Percentiles rank a stretch among this genome's conserved stretches.
These are phyloP conservation scores for Stomorhina lunata DNA, from an alignment of 2,888 invertebrate genomes.

Conservation along the genomic window DNA sequence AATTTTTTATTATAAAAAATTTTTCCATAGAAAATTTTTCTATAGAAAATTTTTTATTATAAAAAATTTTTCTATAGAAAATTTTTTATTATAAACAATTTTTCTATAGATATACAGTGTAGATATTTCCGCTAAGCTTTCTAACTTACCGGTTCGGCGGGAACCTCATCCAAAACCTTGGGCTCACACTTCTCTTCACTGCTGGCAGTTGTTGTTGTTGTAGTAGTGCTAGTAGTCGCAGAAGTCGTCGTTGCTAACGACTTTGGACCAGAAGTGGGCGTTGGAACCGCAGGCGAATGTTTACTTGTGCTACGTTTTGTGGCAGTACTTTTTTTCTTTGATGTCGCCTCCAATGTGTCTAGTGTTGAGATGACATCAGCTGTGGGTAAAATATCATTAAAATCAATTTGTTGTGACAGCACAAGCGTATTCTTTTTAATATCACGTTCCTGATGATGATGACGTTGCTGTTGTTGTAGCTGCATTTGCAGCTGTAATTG, in stretches of 20 bases:
- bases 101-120: no score
- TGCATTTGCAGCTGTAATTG: constrained; percentile 28
- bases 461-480: constrained; percentile 41
- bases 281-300: constrained; percentile 56
- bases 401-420: constrained; percentile 65
- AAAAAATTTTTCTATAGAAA: no score
- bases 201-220: constrained; percentile 56
- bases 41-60: no score
- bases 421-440: constrained; percentile 32
- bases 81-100: no score
- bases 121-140: no score
- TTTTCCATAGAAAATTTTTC: no score
- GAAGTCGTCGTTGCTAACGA: constrained; percentile 51
- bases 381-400: constrained; percentile 71
- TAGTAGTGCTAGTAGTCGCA: constrained; percentile 44
- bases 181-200: constrained; percentile 77
- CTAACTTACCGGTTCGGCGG: constrained; percentile 78
- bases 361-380: constrained; percentile 69
- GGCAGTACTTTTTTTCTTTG: constrained; percentile 63
- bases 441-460: constrained; percentile 64
- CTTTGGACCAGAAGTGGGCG: constrained; percentile 39
- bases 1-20: no score
- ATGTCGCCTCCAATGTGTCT: constrained; percentile 47
- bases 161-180: constrained; percentile 77
- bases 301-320: constrained; percentile 71